Evolutionary conservation across 2,888 invertebrate genomes (phyloP), one percentile per base, ranked within the genome.

Genomic region (Tryphoninae sp.): DNA sequence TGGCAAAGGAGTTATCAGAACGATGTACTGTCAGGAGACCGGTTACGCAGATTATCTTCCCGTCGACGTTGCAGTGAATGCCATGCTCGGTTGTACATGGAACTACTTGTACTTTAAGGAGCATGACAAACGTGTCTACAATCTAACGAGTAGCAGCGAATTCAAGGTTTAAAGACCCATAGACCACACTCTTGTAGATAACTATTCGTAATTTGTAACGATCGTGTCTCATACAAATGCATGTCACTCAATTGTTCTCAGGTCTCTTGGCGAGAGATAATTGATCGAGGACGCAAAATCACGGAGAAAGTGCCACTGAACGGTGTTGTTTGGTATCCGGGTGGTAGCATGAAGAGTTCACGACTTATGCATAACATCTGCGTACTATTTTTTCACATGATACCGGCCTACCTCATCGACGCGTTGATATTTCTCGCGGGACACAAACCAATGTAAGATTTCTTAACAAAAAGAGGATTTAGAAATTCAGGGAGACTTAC

Each of bases 401-500:
- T 98, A 65, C 99, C 99, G 0, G 99, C 99, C 0, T 93, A 98
- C 78, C 91, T 98, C 64, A 94, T 97, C 42, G 99, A 99, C 90
- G 92, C 94, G 0, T 91, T 97, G 0, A 94, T 97, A 49, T 94
- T 95, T 88, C 92, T 98, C 59, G 92, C 97, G 0, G 98, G 99
- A 67, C 95, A 97, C 89, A 97, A 97, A 88, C 97, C 98, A 84
- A 94, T 97, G 97, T 97, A 92, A 95, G 96, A 94, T 81, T 9
- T 22, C 4, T 13, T 11, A 26, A 11, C 3, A 26, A 9, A 26
- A 65, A 59, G 40, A 19, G n/a, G 33, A 19, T 82, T 42, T 13
- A 55, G 11, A 71, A 61, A 58, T 67, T 49, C 16, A 74, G 61
- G 9, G 9, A 45, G 55, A 58, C n/a, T 6, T 26, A n/a, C 8